Evolutionary conservation across 2,888 invertebrate species (phyloP).

Genomic region (Vannuccia rotundouncinata): DNA sequence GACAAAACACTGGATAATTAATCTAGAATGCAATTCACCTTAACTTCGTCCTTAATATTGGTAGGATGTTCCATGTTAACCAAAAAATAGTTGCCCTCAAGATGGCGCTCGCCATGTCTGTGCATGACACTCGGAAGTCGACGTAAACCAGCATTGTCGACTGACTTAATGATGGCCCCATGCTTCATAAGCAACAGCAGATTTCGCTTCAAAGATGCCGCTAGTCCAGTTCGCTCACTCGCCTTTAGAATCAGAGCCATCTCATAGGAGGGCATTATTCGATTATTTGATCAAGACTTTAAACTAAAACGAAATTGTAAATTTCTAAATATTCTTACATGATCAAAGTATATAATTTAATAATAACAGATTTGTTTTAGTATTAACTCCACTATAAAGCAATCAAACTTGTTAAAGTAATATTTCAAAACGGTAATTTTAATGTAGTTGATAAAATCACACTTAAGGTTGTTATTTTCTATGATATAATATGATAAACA

Average conservation of each 20-base stretch:
- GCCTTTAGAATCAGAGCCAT: background rate
- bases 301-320: background rate
- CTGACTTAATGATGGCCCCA: background rate
- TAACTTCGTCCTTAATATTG: background rate
- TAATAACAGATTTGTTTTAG: too few species aligned
- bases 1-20: too few species aligned
- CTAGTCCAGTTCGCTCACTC: background rate
- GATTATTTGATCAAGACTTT: too few species aligned
- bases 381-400: too few species aligned
- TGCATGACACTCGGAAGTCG: background rate
- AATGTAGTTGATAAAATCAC: too few species aligned
- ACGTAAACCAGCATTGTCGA: background rate
- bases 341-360: too few species aligned
- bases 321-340: too few species aligned
- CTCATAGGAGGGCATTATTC: background rate
- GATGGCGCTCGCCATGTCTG: background rate
- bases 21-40: too few species aligned
- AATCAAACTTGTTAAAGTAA: too few species aligned
- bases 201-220: background rate
- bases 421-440: too few species aligned
- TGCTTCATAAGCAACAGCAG: background rate
- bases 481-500: too few species aligned
- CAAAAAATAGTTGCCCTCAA: constrained; percentile 32
- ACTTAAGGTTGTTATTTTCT: too few species aligned
- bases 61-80: constrained; percentile 14